Percentiles rank a stretch among this genome's conserved stretches.
phyloP scores from a whole-genome alignment of 2,113 vertebrate species.

The Cryptotis parvus region DNA sequence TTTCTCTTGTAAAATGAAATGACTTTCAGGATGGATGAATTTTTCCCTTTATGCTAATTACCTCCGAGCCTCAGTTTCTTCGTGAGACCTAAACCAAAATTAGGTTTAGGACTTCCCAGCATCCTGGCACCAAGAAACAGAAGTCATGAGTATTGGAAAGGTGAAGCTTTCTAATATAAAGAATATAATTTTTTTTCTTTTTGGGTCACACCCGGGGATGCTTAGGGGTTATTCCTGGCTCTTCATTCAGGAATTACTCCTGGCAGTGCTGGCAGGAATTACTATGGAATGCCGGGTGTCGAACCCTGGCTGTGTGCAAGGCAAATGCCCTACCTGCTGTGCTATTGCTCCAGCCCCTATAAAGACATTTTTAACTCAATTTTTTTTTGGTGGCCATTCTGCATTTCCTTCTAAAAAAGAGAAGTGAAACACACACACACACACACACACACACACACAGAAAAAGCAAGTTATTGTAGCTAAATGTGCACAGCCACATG shows the following conservation, averaged over 20 bases:
- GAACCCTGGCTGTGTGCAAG: no score
- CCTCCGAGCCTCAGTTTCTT: no score
- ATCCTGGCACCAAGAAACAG: background rate
- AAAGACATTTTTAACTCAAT: background rate
- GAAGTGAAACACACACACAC: background rate
- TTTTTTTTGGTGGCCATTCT: background rate
- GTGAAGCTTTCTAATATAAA: background rate
- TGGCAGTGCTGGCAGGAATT: no score
- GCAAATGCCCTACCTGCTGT: no score
- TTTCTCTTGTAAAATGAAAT: constrained; percentile 18
- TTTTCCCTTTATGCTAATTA: background rate
- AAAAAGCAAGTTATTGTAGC: background rate
- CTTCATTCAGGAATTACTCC: no score
- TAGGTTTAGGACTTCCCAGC: background rate
- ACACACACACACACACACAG: no score
- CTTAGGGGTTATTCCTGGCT: no score
- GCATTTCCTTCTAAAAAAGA: constrained; percentile 6
- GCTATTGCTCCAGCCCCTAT: no score
- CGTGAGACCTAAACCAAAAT: background rate
- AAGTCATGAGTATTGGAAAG: background rate
- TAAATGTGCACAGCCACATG: background rate
- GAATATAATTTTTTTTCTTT: no score
- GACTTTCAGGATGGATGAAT: background rate
- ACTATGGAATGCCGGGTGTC: no score
- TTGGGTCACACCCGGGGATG: no score